These are phyloP conservation scores for Agrochola lychnidis DNA, from an alignment of 2,888 invertebrate genomes.

Conservation along the genomic window DNA sequence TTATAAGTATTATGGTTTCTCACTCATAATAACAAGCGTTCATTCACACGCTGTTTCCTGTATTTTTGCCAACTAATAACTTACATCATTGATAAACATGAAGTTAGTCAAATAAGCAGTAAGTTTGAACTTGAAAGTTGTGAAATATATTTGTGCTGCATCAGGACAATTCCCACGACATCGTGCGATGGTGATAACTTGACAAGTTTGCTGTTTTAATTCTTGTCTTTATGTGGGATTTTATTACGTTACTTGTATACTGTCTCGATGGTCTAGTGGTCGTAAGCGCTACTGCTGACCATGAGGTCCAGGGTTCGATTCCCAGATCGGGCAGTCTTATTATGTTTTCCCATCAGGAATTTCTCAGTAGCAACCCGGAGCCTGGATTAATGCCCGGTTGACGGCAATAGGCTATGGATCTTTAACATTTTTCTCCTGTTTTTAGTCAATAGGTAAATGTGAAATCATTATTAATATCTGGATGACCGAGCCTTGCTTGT, in stretches of 20 bases:
- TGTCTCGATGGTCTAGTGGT: too few species aligned
- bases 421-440: too few species aligned
- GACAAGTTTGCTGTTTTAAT: background rate
- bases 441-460: too few species aligned
- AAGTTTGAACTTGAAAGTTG: conserved; percentile 51
- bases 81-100: conserved; percentile 49
- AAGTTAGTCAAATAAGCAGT: conserved; percentile 41
- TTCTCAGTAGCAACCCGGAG: too few species aligned
- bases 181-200: conserved; percentile 1
- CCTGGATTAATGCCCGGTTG: too few species aligned
- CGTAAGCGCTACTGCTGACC: too few species aligned
- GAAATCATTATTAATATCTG: too few species aligned
- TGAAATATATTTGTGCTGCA: conserved; percentile 35
- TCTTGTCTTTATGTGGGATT: background rate
- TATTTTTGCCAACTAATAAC: conserved; percentile 58
- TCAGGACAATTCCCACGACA: conserved; percentile 48
- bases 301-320: too few species aligned
- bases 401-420: too few species aligned
- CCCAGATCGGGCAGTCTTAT: too few species aligned
- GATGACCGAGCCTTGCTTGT: too few species aligned
- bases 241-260: background rate
- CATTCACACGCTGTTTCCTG: conserved; percentile 66
- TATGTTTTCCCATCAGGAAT: too few species aligned
- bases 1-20: conserved; percentile 16
- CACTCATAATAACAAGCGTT: conserved; percentile 40